Evolutionary conservation across 2,797 vertebrate species (phyloP), one percentile per base, ranked within the genome.

Genomic region (Nyctibius grandis): DNA sequence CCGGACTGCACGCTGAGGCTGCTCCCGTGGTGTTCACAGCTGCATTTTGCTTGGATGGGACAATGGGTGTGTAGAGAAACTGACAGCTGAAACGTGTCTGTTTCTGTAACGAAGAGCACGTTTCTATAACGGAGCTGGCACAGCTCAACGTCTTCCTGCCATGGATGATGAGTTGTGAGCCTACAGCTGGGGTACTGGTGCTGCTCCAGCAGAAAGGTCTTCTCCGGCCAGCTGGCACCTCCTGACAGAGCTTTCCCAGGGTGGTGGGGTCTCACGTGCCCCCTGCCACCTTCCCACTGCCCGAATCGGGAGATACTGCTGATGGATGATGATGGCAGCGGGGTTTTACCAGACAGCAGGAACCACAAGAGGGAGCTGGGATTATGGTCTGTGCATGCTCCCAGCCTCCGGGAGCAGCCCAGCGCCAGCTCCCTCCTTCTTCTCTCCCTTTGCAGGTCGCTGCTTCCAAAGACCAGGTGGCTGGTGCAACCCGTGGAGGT

Each of bases 271-370:
- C 57, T 65, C 36, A 15, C 1, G 1, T 4, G 17, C 10, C 44
- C 53, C 40, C 51, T 65, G 45, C 31, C 36, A 15, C 0, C 64
- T 74, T 60, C 79, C 34, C 34, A 45, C 34, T 47, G 70, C 40
- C 56, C 12, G 3, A 3, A 19, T 1, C 1, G 0, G 38, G 42
- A 44, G 34, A 6, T 26, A 11, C 14, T 85, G 72, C 54, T 88
- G 59, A 7, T 15, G 50, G 18, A 9, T 33, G 36, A 4, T 25
- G 44, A 11, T 4, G 15, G 15, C 0, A 3, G 64, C 0, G 1
- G 26, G 34, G 10, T 54, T 88, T 75, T 60, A 33, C 33, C 9
- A 65, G 44, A 47, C 34, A 53, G 45, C 23, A 77, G 69, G 74
- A 70, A 38, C 53, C 76, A 54, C 73, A 78, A 76, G 73, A 87